Evolutionary conservation across 2,797 vertebrate species (phyloP).

Genomic region (Discoglossus pictus): DNA sequence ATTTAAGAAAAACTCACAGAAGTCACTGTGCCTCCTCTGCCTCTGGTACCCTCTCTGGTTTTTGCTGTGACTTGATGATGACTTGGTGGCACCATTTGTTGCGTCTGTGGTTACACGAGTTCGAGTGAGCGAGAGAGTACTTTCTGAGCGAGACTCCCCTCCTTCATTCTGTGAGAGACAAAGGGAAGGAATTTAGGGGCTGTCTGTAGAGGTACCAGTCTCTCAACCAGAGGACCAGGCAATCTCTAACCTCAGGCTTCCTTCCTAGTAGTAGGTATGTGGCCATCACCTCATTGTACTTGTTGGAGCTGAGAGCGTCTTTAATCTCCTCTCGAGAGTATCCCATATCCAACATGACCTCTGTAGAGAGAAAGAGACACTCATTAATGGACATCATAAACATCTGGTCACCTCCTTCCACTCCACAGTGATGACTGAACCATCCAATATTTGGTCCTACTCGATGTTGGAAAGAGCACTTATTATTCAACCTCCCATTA

Average conservation of each 20-base stretch:
- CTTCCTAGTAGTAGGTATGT: slow-evolving; percentile 90
- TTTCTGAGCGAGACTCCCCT: slow-evolving; percentile 77
- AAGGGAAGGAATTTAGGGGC: neutral
- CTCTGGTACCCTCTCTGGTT: slow-evolving; percentile 88
- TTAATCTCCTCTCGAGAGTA: slow-evolving; percentile 86
- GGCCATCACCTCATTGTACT: slow-evolving; percentile 91
- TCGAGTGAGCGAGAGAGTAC: slow-evolving; percentile 85
- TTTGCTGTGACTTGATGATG: slow-evolving; percentile 82
- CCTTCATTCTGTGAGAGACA: slow-evolving; percentile 68
- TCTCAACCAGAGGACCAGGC: neutral
- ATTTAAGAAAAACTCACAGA: slow-evolving; percentile 83
- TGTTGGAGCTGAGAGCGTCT: slow-evolving; percentile 82
- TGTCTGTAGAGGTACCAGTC: neutral
- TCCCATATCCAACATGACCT: slow-evolving; percentile 94
- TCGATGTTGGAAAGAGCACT: too few relatives aligned
- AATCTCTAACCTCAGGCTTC: slow-evolving; percentile 68
- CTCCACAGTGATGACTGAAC: too few relatives aligned
- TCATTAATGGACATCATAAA: too few relatives aligned
- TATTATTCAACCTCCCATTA: too few relatives aligned
- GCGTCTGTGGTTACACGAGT: slow-evolving; percentile 83
- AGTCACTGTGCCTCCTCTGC: slow-evolving; percentile 91
- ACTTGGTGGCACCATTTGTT: slow-evolving; percentile 85
- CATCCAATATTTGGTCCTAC: too few relatives aligned
- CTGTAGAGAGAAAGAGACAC: slow-evolving; percentile 61
- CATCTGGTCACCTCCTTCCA: too few relatives aligned